Conservation (phyloP, 2,888 invertebrate genomes). For the Mesochorus sp. region DNA sequence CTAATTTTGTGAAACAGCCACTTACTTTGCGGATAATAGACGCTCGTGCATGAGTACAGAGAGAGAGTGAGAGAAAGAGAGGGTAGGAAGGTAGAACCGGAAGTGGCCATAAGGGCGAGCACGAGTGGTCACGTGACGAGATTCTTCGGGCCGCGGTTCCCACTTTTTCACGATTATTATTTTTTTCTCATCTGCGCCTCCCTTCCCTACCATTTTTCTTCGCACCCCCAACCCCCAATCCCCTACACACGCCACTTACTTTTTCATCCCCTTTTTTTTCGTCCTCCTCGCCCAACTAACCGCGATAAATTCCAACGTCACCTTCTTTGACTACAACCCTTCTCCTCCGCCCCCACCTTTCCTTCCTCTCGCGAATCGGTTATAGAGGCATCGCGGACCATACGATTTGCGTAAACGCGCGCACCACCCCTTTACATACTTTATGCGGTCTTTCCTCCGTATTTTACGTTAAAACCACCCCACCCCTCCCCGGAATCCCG, state of each 20-base stretch:
- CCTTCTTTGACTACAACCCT: constrained; percentile 32
- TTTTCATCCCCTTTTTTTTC: background rate
- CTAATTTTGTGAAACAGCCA: constrained; percentile 58
- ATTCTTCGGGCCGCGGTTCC: constrained; percentile 12
- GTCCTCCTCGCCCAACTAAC: constrained; percentile 48
- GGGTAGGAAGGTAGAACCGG: constrained; percentile 35
- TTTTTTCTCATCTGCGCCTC: background rate
- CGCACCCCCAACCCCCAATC: background rate
- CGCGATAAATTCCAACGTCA: constrained; percentile 60
- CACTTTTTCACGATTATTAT: constrained; percentile 46
- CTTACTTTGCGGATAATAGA: constrained; percentile 56
- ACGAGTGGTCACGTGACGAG: constrained; percentile 63
- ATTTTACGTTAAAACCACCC: background rate
- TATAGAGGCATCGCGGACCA: constrained; percentile 39
- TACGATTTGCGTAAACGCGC: constrained; percentile 74
- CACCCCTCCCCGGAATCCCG: background rate
- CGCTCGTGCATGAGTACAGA: too few relatives aligned
- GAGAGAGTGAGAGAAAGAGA: constrained; percentile 32
- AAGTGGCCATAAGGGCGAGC: constrained; percentile 38
- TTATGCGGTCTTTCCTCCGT: constrained; percentile 17
- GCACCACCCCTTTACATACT: constrained; percentile 27
- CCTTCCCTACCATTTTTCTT: background rate
- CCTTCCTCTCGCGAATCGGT: background rate
- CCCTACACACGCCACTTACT: background rate
- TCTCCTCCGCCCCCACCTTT: constrained; percentile 9